Percentiles rank a stretch among this genome's conserved stretches.
Conservation (phyloP, 2,888 invertebrate genomes). For the Linnaemya tessellans region DNA sequence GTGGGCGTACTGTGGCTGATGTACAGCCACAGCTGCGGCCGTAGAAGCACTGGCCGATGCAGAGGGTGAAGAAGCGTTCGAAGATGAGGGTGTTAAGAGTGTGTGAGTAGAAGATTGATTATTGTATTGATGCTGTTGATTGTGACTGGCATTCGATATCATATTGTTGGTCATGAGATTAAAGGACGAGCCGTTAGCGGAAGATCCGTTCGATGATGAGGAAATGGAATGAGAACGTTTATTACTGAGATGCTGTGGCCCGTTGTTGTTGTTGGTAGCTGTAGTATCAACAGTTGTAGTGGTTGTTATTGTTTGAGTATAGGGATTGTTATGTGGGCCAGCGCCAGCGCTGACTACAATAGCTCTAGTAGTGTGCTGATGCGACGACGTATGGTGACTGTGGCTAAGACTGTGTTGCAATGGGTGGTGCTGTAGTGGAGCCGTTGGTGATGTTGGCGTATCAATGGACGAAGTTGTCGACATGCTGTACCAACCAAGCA, state of each 20-base stretch:
- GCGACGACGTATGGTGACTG: conserved; percentile 62
- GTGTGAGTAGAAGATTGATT: conserved; percentile 72
- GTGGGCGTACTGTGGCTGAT: conserved; percentile 70
- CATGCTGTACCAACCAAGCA: conserved; percentile 72
- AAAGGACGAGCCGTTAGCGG: conserved; percentile 56
- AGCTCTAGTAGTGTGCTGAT: conserved; percentile 74
- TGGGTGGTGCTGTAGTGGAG: conserved; percentile 74
- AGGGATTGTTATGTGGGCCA: conserved; percentile 70
- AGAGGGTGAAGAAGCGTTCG: conserved; percentile 74
- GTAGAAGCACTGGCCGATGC: conserved; percentile 73
- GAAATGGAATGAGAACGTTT: conserved; percentile 72
- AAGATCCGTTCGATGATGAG: conserved; percentile 71
- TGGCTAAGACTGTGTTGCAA: conserved; percentile 67
- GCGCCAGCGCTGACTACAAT: conserved; percentile 75
- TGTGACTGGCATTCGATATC: conserved; percentile 64
- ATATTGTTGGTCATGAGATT: conserved; percentile 63
- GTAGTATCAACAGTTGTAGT: conserved; percentile 41
- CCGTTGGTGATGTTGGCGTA: conserved; percentile 77
- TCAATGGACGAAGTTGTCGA: conserved; percentile 78
- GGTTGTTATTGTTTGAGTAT: conserved; percentile 66
- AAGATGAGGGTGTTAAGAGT: conserved; percentile 72
- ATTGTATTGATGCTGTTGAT: conserved; percentile 61
- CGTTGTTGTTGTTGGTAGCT: conserved; percentile 13
- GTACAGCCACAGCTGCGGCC: conserved; percentile 73
- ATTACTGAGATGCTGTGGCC: conserved; percentile 33